A percentile compares a stretch with the other conserved stretches of the same genome.
These are phyloP conservation scores for Drosophila formosana DNA, from an alignment of 2,888 invertebrate genomes.

Conservation along the genomic window DNA sequence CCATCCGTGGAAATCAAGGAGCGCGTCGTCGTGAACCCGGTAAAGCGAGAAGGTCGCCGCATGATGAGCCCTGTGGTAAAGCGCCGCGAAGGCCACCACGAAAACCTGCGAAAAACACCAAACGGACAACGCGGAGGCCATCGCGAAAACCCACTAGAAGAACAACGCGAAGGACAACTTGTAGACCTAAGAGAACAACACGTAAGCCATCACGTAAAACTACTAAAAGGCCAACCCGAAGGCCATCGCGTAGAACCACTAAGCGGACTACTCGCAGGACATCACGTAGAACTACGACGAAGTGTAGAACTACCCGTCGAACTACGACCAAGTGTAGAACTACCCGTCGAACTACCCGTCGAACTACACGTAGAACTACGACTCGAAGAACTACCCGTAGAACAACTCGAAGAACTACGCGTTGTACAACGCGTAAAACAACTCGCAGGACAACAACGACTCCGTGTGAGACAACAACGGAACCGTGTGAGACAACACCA, in stretches of 20 bases:
- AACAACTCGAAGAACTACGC: neutral
- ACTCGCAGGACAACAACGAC: neutral
- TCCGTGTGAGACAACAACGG: neutral
- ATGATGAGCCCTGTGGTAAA: neutral
- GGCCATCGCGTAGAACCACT: neutral
- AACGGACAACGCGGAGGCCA: neutral
- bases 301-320: too few relatives aligned
- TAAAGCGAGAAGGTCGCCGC: neutral
- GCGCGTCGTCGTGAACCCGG: neutral
- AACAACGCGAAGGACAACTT: too few relatives aligned
- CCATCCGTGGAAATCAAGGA: neutral
- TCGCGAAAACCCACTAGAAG: neutral
- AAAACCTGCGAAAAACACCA: neutral
- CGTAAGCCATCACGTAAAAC: neutral
- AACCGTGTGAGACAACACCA: neutral
- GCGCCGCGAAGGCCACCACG: too few relatives aligned
- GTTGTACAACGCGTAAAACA: neutral
- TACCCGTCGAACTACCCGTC: neutral
- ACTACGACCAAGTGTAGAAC: too few relatives aligned
- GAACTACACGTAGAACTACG: neutral
- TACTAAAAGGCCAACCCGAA: neutral
- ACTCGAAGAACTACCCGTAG: neutral
- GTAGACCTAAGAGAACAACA: too few relatives aligned
- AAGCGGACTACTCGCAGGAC: neutral
- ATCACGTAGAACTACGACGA: neutral